phyloP scores from a whole-genome alignment of 2,113 vertebrate species.

The Siniperca chuatsi region DNA sequence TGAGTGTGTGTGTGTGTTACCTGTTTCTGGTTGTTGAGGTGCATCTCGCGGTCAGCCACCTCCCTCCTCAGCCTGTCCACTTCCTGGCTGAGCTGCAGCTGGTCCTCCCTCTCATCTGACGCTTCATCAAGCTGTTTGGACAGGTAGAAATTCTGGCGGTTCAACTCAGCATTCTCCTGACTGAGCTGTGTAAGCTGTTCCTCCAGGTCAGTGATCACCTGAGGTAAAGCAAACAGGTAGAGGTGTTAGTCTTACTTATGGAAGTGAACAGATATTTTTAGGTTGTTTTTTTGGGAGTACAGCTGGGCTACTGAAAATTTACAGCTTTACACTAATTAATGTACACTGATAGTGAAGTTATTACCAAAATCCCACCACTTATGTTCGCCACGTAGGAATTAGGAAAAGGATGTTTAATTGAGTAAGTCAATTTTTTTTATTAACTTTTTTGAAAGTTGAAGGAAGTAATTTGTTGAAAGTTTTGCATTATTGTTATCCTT shows the following conservation, averaged over 20 bases:
- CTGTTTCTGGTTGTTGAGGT: conserved; percentile 99
- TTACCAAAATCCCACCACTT: not conserved
- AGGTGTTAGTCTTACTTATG: conserved; percentile 9
- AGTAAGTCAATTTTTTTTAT: not conserved
- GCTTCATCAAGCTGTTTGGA: conserved; percentile 98
- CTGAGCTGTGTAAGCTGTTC: conserved; percentile 97
- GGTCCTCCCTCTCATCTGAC: conserved; percentile 92
- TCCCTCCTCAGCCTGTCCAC: conserved; percentile 96
- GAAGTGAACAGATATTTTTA: conserved; percentile 21
- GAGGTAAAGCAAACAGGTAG: conserved; percentile 33
- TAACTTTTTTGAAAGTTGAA: not conserved
- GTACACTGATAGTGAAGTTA: not conserved
- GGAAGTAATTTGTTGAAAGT: not conserved
- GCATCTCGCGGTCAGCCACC: conserved; percentile 97
- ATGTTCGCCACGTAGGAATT: not conserved
- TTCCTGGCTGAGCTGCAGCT: conserved; percentile 92
- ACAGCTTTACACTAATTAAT: conserved; percentile 7
- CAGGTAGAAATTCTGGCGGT: conserved; percentile 98
- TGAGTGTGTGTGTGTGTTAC: conserved; percentile 66
- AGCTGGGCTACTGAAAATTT: not conserved
- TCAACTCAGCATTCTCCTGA: conserved; percentile 97
- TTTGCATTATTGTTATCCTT: not conserved
- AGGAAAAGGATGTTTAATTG: not conserved
- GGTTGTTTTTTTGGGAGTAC: not conserved
- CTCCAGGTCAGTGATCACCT: conserved; percentile 99